Percentiles rank a stretch among this genome's conserved stretches.
phyloP scores from a whole-genome alignment of 2,888 invertebrate genomes.

The Miltochrista miniata region DNA sequence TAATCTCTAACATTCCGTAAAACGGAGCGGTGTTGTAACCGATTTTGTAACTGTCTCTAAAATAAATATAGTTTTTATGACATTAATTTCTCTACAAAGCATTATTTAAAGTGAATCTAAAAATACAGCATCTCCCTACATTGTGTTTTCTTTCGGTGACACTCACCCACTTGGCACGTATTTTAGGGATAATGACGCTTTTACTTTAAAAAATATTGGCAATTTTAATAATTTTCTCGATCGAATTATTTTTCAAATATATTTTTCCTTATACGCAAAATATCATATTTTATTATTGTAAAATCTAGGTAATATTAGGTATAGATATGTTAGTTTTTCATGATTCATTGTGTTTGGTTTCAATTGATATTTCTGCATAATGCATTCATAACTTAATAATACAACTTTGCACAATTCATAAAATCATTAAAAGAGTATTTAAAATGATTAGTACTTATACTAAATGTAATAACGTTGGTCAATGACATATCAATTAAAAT shows the following conservation, averaged over 20 bases:
- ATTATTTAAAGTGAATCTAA: slow-evolving; percentile 37
- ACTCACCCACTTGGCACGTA: slow-evolving; percentile 78
- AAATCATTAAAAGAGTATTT: no score
- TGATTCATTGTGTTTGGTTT: no score
- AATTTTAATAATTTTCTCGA: slow-evolving; percentile 38
- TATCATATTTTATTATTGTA: no score
- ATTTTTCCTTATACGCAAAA: no score
- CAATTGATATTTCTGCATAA: no score
- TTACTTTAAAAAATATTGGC: slow-evolving; percentile 49
- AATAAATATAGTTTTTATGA: slow-evolving; percentile 42
- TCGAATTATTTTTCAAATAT: slow-evolving; percentile 31
- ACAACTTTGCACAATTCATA: no score
- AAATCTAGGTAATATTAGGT: no score
- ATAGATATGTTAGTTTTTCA: no score
- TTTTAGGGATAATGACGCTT: slow-evolving; percentile 40
- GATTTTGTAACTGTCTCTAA: slow-evolving; percentile 39
- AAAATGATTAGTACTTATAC: no score
- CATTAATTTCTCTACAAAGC: slow-evolving; percentile 39
- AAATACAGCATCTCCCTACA: slow-evolving; percentile 35
- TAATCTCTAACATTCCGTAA: slow-evolving; percentile 40
- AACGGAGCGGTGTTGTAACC: slow-evolving; percentile 44
- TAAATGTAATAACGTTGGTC: slow-evolving; percentile 14
- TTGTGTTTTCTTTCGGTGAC: slow-evolving; percentile 60
- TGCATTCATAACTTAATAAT: no score
- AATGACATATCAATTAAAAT: slow-evolving; percentile 19